Conservation (phyloP, 2,797 vertebrate species). For the Naso thynnoides region DNA sequence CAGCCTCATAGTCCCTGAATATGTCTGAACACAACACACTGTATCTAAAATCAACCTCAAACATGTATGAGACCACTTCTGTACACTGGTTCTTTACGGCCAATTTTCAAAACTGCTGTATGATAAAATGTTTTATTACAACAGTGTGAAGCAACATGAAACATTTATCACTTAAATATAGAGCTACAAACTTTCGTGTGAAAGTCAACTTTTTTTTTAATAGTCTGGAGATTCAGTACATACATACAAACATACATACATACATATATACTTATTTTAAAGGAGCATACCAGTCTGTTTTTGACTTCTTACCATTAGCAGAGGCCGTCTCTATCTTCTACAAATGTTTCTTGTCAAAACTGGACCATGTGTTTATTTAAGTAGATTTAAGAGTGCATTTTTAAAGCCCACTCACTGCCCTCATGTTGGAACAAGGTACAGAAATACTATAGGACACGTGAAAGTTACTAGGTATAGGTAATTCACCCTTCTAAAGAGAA, state of each 20-base stretch:
- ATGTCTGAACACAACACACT: slow-evolving; percentile 75
- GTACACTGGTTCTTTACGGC: slow-evolving; percentile 2
- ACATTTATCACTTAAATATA: slow-evolving; percentile 5
- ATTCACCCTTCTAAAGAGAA: no score
- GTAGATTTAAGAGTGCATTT: no score
- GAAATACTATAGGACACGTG: no score
- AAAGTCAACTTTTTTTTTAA: slow-evolving; percentile 3
- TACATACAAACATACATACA: not conserved
- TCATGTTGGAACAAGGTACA: no score
- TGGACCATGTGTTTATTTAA: no score
- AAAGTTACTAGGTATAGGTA: no score
- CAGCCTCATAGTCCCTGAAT: slow-evolving; percentile 80
- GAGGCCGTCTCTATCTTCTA: no score
- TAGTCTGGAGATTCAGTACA: not conserved
- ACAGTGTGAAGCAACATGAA: not conserved
- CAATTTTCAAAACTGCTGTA: not conserved
- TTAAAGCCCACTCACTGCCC: no score
- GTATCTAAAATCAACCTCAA: slow-evolving; percentile 31
- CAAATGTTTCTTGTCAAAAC: no score
- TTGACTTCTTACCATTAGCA: no score
- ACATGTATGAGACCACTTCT: slow-evolving; percentile 3
- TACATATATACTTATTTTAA: not conserved
- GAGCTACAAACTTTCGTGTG: not conserved
- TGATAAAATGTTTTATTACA: slow-evolving; percentile 17
- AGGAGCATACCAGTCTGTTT: no score